A percentile compares a stretch with the other conserved stretches of the same genome.
These are phyloP conservation scores for Morelia viridis DNA, from an alignment of 2,797 vertebrate genomes.

Conservation along the genomic window DNA sequence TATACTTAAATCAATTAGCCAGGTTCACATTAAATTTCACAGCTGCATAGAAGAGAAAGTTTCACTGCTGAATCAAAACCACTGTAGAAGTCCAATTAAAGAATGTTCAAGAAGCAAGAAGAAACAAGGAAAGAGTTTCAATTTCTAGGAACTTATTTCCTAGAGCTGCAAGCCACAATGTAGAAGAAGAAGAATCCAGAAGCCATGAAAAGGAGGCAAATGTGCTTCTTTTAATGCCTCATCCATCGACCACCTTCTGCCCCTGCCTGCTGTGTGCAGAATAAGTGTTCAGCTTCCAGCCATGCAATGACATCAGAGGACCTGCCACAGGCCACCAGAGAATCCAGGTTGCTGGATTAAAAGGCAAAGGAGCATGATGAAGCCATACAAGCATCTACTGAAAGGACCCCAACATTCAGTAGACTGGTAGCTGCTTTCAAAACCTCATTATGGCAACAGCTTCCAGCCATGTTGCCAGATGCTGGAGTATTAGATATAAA, in stretches of 20 bases:
- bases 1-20: conserved; percentile 52
- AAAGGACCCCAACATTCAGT: background rate
- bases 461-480: background rate
- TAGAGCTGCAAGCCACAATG: background rate
- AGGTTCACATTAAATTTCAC: conserved; percentile 20
- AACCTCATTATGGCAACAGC: no score
- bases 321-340: background rate
- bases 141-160: background rate
- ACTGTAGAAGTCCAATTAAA: conserved; percentile 8
- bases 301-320: background rate
- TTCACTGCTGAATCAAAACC: background rate
- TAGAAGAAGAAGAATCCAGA: background rate
- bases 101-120: conserved; percentile 25
- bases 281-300: background rate
- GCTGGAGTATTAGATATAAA: background rate
- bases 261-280: background rate
- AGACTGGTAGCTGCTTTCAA: background rate
- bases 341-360: background rate
- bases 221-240: background rate
- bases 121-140: conserved; percentile 11
- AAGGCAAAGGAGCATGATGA: background rate
- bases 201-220: background rate
- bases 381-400: background rate
- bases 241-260: background rate
- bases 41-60: conserved; percentile 13